A percentile compares a stretch with the other conserved stretches of the same genome.
These are phyloP conservation scores for Cercopithecus hamlyni DNA, from an alignment of 2,797 vertebrate species.

Conservation along the genomic window DNA sequence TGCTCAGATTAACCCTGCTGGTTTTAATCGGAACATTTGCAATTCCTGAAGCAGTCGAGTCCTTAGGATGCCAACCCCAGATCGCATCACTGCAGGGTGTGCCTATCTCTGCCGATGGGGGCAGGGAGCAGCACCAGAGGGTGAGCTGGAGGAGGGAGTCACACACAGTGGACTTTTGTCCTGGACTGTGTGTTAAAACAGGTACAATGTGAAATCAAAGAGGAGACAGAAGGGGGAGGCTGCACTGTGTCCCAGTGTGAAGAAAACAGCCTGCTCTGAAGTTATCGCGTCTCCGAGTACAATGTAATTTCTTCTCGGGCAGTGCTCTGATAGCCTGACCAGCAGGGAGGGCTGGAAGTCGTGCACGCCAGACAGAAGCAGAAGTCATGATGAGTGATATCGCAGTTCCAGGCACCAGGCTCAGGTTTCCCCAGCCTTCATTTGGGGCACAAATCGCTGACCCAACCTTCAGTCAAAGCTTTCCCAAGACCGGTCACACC, in stretches of 20 bases:
- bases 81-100: neutral
- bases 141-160: neutral
- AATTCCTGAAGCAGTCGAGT: neutral
- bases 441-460: no score
- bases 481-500: neutral
- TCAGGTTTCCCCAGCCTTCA: neutral
- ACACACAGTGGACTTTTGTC: constrained; percentile 58
- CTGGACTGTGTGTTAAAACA: neutral
- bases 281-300: constrained; percentile 22
- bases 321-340: constrained; percentile 21
- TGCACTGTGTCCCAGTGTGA: constrained; percentile 28
- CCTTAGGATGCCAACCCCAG: constrained; percentile 49
- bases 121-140: neutral
- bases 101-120: neutral
- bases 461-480: neutral
- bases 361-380: neutral
- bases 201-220: neutral
- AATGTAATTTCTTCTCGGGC: constrained; percentile 61
- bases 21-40: constrained; percentile 63
- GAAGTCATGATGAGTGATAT: neutral
- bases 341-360: constrained; percentile 37
- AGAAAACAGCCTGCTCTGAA: constrained; percentile 61
- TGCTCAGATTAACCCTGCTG: constrained; percentile 45
- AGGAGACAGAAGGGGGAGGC: neutral
- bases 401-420: neutral